A percentile compares a stretch with the other conserved stretches of the same genome.
Evolutionary conservation across 2,797 vertebrate species (phyloP).

Genomic region (Eptatretus atami): DNA sequence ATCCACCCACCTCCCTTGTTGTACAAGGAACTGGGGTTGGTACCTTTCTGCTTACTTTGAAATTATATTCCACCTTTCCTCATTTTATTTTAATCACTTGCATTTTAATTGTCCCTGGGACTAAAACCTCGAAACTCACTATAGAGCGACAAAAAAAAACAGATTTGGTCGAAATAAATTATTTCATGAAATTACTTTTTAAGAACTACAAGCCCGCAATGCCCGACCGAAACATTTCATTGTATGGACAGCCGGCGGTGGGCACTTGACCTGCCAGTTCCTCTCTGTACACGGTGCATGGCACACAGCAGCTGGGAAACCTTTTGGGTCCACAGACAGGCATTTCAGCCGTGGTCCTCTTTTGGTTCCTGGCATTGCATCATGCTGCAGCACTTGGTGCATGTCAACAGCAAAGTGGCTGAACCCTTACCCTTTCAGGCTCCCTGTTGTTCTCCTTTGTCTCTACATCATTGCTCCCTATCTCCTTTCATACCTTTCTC

Average conservation of each 20-base stretch:
- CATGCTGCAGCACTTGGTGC: neutral
- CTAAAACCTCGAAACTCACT: no score
- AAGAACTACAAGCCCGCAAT: neutral
- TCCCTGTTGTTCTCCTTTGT: neutral
- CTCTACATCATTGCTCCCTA: neutral
- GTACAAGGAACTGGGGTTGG: conserved; percentile 43
- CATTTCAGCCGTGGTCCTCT: conserved; percentile 3
- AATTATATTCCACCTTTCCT: conserved; percentile 9
- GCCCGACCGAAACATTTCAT: neutral
- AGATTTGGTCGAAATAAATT: no score
- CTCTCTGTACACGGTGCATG: conserved; percentile 55
- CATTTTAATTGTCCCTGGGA: neutral
- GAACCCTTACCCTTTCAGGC: neutral
- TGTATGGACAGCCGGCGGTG: neutral
- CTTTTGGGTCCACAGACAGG: conserved; percentile 4
- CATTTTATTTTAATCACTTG: conserved; percentile 7
- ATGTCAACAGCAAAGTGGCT: neutral
- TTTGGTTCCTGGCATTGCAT: conserved; percentile 1
- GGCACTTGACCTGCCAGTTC: conserved; percentile 27
- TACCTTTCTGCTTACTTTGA: conserved; percentile 13
- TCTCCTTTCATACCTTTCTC: conserved; percentile 6
- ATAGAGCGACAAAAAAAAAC: no score
- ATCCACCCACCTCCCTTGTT: conserved; percentile 15
- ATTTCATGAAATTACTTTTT: no score
- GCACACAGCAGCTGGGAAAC: conserved; percentile 22